Base-by-base conservation (phyloP, 30 jellyfish, hydroid and myxozoan species). In the Euphysa ruthae region DNA sequence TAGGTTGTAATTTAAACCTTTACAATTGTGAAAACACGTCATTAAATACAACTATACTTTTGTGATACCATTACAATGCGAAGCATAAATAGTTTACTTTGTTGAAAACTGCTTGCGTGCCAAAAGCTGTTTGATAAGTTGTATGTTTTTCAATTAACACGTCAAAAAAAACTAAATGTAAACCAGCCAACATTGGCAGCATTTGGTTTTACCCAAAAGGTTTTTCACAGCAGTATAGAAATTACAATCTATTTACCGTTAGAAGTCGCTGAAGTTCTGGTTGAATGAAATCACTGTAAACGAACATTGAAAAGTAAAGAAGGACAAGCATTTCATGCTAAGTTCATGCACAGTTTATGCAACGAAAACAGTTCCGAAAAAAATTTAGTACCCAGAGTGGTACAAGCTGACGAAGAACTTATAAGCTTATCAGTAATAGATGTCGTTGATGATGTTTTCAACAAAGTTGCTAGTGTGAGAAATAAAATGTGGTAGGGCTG, bases 101-200 rank as follows among this genome's bases (percentile, higher is more conserved):
- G n/a, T n/a, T n/a, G n/a, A n/a, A n/a, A n/a, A n/a, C n/a, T n/a
- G n/a, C n/a, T n/a, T n/a, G n/a, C n/a, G n/a, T n/a, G n/a, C n/a
- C n/a, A n/a, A n/a, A n/a, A n/a, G n/a, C n/a, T n/a, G n/a, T n/a
- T n/a, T n/a, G n/a, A n/a, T n/a, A n/a, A n/a, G n/a, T n/a, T n/a
- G n/a, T n/a, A n/a, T n/a, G n/a, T n/a, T n/a, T n/a, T n/a, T n/a
- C n/a, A n/a, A n/a, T n/a, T n/a, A 38, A 38, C 12, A 38, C n/a
- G 52, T 38, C 52, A 38, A 38, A 38, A 38, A 38, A 38, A 38
- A 38, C 14, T 8, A 38, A 52, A 52, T 13, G n/a, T 13, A 38
- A 38, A 52, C 13, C 65, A 52, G 65, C 43, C 65, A 52, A 52
- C 65, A 52, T 24, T 52, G 43, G 65, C 65, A 52, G 65, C 65